A percentile compares a stretch with the other conserved stretches of the same genome.
phyloP scores from a whole-genome alignment of 64 coral and sea anemone genomes.

The Porites lutea region DNA sequence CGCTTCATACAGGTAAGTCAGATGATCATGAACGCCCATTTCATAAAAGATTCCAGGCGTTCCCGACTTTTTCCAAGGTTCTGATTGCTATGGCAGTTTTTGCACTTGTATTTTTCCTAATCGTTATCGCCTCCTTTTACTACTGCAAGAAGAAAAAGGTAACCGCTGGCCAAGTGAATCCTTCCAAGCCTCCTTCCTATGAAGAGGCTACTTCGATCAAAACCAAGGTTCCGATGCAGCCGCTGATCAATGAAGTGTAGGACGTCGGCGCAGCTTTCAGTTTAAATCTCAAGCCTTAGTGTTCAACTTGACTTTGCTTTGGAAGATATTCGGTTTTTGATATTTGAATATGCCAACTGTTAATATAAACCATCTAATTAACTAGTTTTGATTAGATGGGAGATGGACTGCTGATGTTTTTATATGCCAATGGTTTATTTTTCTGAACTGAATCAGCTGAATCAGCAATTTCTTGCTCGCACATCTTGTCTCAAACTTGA shows the following conservation, averaged over 20 bases:
- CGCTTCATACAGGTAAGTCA: too few species aligned
- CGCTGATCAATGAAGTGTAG: conserved; percentile 18
- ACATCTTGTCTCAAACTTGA: too few species aligned
- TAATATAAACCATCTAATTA: too few species aligned
- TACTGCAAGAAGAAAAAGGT: neutral
- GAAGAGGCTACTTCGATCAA: conserved; percentile 35
- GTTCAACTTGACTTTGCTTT: too few species aligned
- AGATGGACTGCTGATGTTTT: too few species aligned
- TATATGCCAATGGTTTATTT: too few species aligned
- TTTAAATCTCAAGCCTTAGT: too few species aligned
- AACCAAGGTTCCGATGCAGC: conserved; percentile 26
- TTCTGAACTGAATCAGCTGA: too few species aligned
- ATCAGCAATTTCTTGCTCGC: too few species aligned
- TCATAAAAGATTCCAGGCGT: neutral
- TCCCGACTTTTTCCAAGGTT: neutral
- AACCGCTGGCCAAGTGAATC: neutral
- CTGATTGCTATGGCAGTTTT: neutral
- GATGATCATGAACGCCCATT: neutral
- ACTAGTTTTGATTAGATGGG: too few species aligned
- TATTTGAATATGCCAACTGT: too few species aligned
- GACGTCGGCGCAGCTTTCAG: neutral
- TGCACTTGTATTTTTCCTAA: neutral
- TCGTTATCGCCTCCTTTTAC: neutral
- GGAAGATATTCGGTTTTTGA: too few species aligned
- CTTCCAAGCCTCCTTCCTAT: conserved; percentile 26